A percentile compares a stretch with the other conserved stretches of the same genome.
phyloP scores from a whole-genome alignment of 2,797 vertebrate species.

The Centropyge bicolor region DNA sequence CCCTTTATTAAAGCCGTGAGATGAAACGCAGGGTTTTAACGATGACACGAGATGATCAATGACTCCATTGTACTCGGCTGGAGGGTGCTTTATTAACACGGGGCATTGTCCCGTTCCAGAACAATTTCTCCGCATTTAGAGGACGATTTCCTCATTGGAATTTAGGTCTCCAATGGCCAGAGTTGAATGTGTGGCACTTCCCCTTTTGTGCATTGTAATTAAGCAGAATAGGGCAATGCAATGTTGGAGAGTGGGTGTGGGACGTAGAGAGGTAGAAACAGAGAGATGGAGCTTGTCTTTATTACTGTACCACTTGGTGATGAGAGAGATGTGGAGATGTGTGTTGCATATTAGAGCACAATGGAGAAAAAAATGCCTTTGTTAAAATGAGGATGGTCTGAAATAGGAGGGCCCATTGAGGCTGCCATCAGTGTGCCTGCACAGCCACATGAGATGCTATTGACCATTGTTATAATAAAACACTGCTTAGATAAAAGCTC shows the following conservation, averaged over 20 bases:
- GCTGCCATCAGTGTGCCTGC: conserved; percentile 55
- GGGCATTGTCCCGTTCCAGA: conserved; percentile 57
- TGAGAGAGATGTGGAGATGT: conserved; percentile 46
- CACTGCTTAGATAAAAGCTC: conserved; percentile 62
- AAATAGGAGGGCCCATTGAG: conserved; percentile 60
- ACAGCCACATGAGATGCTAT: conserved; percentile 57
- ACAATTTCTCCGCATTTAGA: conserved; percentile 58
- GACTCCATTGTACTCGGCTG: conserved; percentile 64
- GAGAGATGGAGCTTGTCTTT: conserved; percentile 38
- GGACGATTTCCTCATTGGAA: conserved; percentile 63
- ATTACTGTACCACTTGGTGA: conserved; percentile 43
- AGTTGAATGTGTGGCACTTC: conserved; percentile 23
- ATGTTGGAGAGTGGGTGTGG: conserved; percentile 25
- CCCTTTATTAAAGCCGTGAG: conserved; percentile 77
- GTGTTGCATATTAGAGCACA: conserved; percentile 52
- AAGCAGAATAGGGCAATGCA: conserved; percentile 40
- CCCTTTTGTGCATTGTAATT: conserved; percentile 60
- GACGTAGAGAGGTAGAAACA: conserved; percentile 2
- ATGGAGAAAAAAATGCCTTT: conserved; percentile 61
- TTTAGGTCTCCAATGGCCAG: conserved; percentile 23
- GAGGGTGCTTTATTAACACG: conserved; percentile 62
- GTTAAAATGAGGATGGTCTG: conserved; percentile 59
- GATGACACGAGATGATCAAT: conserved; percentile 77
- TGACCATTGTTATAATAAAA: conserved; percentile 72
- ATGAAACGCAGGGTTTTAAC: conserved; percentile 73